A percentile compares a stretch with the other conserved stretches of the same genome.
phyloP scores from a whole-genome alignment of 2,113 vertebrate species.

The Halichoerus grypus region DNA sequence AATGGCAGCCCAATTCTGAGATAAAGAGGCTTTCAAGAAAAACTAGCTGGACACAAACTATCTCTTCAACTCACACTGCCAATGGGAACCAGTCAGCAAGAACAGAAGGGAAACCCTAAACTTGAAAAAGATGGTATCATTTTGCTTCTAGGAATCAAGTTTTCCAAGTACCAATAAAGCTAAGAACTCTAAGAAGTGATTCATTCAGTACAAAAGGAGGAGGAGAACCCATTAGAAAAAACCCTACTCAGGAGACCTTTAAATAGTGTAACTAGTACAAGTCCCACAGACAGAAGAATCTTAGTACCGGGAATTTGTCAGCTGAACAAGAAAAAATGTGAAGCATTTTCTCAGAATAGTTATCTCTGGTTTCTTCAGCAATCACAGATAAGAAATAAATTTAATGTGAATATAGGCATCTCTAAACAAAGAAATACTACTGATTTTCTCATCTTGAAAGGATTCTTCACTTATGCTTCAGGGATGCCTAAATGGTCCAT shows the following conservation, averaged over 20 bases:
- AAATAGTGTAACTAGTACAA: constrained; percentile 31
- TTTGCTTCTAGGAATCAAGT: constrained; percentile 54
- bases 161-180: constrained; percentile 46
- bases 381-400: neutral
- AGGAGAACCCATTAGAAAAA: constrained; percentile 24
- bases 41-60: neutral
- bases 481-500: neutral
- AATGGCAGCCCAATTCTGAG: neutral
- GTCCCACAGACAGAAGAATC: neutral
- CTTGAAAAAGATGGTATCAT: neutral
- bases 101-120: neutral
- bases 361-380: neutral
- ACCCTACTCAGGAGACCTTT: neutral
- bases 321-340: neutral
- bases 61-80: neutral
- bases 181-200: constrained; percentile 67
- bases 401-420: neutral
- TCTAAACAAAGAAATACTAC: neutral
- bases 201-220: constrained; percentile 24
- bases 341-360: neutral
- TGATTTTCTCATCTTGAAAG: neutral
- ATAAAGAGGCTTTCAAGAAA: constrained; percentile 11
- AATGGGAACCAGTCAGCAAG: neutral
- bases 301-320: neutral
- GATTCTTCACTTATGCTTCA: neutral